Conservation (phyloP, 2,113 vertebrate species). For the Numida meleagris region DNA sequence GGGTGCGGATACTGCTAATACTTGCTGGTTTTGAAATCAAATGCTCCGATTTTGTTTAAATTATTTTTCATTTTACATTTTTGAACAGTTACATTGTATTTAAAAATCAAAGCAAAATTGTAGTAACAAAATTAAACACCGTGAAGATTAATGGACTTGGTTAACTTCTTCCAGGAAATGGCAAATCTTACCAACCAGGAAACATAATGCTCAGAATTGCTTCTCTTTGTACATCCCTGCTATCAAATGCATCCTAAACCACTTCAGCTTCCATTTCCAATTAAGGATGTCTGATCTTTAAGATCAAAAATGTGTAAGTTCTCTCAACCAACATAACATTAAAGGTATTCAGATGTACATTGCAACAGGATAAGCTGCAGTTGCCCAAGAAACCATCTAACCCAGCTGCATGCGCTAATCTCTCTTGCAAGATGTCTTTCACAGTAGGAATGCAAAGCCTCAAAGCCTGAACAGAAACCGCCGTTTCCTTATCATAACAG, state of each 20-base stretch:
- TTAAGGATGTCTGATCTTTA: not conserved
- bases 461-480: not conserved
- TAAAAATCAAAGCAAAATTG: not conserved
- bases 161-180: not conserved
- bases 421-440: not conserved
- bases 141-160: fast-evolving
- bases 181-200: not conserved
- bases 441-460: not conserved
- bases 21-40: not conserved
- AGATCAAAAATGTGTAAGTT: not conserved
- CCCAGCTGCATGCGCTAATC: not conserved
- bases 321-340: not conserved
- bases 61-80: not conserved
- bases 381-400: not conserved
- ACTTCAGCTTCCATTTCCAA: not conserved
- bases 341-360: not conserved
- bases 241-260: not conserved
- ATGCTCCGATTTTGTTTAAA: not conserved
- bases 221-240: not conserved
- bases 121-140: not conserved
- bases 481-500: not conserved
- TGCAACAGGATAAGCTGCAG: not conserved
- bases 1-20: not conserved
- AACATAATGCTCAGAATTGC: fast-evolving
- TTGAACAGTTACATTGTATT: not conserved